These are phyloP conservation scores for Metopolophium dirhodum DNA, from an alignment of 1,140 invertebrate species.

Conservation along the genomic window DNA sequence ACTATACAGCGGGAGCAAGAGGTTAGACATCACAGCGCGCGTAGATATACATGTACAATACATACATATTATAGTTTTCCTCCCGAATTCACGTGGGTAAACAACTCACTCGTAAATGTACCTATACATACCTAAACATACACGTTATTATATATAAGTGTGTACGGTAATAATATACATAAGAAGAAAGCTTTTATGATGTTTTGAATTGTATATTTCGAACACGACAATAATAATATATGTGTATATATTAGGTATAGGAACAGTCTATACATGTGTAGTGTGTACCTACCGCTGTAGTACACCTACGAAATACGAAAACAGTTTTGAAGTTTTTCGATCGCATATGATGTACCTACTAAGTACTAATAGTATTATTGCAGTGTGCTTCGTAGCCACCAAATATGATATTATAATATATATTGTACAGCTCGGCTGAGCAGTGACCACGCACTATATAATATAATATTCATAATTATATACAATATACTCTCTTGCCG, in stretches of 20 bases:
- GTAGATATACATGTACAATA: not conserved
- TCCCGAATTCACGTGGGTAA: conserved; percentile 10
- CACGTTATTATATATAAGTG: conserved; percentile 6
- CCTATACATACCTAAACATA: not conserved
- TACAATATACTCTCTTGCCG: too few relatives aligned
- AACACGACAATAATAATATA: not conserved
- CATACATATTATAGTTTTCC: not conserved
- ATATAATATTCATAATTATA: too few relatives aligned
- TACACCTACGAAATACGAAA: not conserved
- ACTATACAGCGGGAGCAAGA: not conserved
- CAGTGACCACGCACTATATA: too few relatives aligned
- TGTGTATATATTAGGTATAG: not conserved
- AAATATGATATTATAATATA: too few relatives aligned
- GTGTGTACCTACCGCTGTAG: not conserved
- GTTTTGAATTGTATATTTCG: not conserved
- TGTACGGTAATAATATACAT: not conserved
- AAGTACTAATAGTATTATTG: too few relatives aligned
- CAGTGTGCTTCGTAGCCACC: not conserved
- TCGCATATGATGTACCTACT: not conserved
- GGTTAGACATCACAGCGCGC: not conserved
- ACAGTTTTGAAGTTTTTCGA: not conserved
- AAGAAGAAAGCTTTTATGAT: conserved; percentile 8
- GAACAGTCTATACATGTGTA: not conserved
- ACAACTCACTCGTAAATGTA: not conserved
- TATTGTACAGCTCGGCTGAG: too few relatives aligned